A percentile compares a stretch with the other conserved stretches of the same genome.
phyloP scores from a whole-genome alignment of 2,113 vertebrate species.

The Plectropomus leopardus region DNA sequence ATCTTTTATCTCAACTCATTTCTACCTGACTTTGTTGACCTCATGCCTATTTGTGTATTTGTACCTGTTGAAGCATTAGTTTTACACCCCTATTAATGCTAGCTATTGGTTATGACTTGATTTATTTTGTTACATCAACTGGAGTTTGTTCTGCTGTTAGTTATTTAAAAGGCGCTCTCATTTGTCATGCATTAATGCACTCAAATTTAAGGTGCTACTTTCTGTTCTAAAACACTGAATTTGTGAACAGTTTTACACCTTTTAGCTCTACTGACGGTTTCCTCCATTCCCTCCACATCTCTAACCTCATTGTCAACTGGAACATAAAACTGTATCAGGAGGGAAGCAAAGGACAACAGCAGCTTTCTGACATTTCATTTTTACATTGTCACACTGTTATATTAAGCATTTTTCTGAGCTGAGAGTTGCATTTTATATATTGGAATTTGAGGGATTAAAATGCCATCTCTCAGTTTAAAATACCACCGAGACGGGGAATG shows the following conservation, averaged over 20 bases:
- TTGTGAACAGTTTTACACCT: slow-evolving; percentile 51
- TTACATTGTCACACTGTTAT: slow-evolving; percentile 2
- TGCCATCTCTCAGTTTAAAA: slow-evolving; percentile 11
- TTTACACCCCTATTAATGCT: slow-evolving; percentile 27
- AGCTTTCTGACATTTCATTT: slow-evolving; percentile 35
- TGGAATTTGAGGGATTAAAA: slow-evolving; percentile 29
- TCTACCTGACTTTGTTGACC: neutral
- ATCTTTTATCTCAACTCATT: neutral
- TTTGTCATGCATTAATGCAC: slow-evolving; percentile 40
- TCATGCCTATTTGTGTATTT: slow-evolving; percentile 26
- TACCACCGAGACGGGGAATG: slow-evolving; percentile 4
- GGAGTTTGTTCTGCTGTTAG: slow-evolving; percentile 34
- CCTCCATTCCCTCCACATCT: slow-evolving; percentile 34
- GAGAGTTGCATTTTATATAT: slow-evolving; percentile 28
- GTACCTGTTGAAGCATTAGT: slow-evolving; percentile 27
- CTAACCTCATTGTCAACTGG: slow-evolving; percentile 41
- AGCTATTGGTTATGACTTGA: slow-evolving; percentile 23
- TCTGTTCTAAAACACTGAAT: slow-evolving; percentile 62
- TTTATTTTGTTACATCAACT: slow-evolving; percentile 30
- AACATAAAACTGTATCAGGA: slow-evolving; percentile 35
- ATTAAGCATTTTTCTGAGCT: slow-evolving; percentile 28
- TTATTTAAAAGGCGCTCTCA: slow-evolving; percentile 33
- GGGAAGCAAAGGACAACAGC: slow-evolving; percentile 9
- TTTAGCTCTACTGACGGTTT: slow-evolving; percentile 55
- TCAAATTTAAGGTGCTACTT: slow-evolving; percentile 50